Evolutionary conservation across 92 coral and sea anemone genomes (phyloP).

Genomic region (Palythoa heliodiscus): DNA sequence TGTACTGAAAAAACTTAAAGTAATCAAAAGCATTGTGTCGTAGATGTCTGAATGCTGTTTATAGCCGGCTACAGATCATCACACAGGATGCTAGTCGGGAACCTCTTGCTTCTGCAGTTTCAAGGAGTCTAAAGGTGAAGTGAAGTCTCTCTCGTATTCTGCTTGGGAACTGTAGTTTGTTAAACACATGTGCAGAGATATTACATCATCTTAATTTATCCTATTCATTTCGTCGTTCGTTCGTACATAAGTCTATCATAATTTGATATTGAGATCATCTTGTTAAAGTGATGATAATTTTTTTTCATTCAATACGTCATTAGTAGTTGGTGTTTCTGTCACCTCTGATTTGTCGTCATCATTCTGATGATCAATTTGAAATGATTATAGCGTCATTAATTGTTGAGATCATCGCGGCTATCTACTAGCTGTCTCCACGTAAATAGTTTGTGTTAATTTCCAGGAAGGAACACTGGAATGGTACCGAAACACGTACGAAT

Average conservation of each 20-base stretch:
- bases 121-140: constrained; percentile 37
- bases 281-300: too few relatives aligned
- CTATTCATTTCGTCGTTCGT: not conserved
- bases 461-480: constrained; percentile 41
- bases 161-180: too few relatives aligned
- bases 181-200: not conserved
- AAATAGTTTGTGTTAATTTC: not conserved
- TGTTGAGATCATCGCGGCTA: too few relatives aligned
- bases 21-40: not conserved
- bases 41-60: constrained; percentile 33
- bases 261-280: too few relatives aligned
- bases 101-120: constrained; percentile 23
- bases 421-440: not conserved
- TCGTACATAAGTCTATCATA: not conserved
- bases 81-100: constrained; percentile 37
- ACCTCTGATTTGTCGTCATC: too few relatives aligned
- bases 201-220: not conserved
- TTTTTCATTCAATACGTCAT: not conserved
- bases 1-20: not conserved
- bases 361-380: too few relatives aligned
- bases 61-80: constrained; percentile 26
- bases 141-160: too few relatives aligned
- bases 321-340: not conserved
- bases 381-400: too few relatives aligned
- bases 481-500: constrained; percentile 41